These are phyloP conservation scores for Ceyx melanurus DNA, from an alignment of 2,113 vertebrate species.

Conservation along the genomic window DNA sequence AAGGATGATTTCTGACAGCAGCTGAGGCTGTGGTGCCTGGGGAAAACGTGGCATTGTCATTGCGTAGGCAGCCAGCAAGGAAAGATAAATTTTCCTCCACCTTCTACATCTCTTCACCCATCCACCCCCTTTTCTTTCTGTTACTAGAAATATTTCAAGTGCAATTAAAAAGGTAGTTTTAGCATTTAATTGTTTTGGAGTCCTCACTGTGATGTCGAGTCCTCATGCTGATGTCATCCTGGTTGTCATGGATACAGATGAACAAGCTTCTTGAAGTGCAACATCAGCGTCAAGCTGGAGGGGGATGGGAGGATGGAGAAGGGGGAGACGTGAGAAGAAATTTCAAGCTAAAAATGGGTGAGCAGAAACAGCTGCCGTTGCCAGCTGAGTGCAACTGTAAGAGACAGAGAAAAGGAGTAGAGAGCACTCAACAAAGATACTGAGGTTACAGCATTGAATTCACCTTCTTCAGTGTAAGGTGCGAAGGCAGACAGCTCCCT, in stretches of 20 bases:
- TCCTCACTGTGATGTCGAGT: constrained; percentile 5
- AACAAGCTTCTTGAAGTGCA: constrained; percentile 38
- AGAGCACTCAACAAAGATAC: neutral
- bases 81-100: neutral
- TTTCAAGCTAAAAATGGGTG: neutral
- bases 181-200: constrained; percentile 48
- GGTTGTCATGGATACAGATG: constrained; percentile 73
- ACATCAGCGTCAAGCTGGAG: neutral
- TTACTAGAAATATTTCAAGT: constrained; percentile 14
- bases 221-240: constrained; percentile 54
- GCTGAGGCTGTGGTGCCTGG: neutral
- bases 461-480: neutral
- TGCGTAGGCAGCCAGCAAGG: neutral
- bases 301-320: neutral
- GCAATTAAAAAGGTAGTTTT: constrained; percentile 47
- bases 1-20: constrained; percentile 36
- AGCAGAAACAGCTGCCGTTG: neutral
- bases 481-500: constrained; percentile 17
- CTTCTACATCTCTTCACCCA: neutral
- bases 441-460: neutral
- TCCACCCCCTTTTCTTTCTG: neutral
- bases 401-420: neutral
- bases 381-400: neutral
- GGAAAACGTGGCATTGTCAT: neutral
- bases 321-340: neutral